Percentiles rank a stretch among this genome's conserved stretches.
phyloP scores from a whole-genome alignment of 2,113 vertebrate genomes.

The Acanthisitta chloris region DNA sequence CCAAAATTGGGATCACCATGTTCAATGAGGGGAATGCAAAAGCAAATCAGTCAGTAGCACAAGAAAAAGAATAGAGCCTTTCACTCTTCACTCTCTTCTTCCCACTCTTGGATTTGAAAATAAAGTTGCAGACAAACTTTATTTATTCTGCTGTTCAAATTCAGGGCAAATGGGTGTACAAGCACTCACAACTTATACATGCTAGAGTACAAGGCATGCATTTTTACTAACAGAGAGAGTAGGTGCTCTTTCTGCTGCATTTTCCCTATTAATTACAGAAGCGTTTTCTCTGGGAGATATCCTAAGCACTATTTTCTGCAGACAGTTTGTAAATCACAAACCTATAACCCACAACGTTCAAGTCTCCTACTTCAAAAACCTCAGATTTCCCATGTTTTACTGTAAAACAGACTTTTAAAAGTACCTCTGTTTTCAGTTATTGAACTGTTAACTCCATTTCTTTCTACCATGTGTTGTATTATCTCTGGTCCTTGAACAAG shows the following conservation, averaged over 20 bases:
- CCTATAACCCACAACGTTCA: not conserved
- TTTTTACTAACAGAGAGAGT: not conserved
- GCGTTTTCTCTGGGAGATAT: not conserved
- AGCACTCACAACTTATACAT: not conserved
- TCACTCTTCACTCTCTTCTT: not conserved
- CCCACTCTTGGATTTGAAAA: not conserved
- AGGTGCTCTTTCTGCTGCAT: not conserved
- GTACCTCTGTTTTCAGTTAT: not conserved
- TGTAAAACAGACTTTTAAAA: not conserved
- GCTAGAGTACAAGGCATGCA: not conserved
- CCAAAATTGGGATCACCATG: not conserved
- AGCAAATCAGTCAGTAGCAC: not conserved
- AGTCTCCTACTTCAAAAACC: not conserved
- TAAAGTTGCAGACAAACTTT: not conserved
- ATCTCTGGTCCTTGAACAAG: not conserved
- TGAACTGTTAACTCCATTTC: not conserved
- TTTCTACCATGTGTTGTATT: not conserved
- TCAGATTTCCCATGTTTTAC: not conserved
- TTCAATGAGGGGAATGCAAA: not conserved
- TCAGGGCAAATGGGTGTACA: not conserved
- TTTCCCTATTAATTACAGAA: constrained; percentile 3
- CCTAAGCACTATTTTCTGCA: not conserved
- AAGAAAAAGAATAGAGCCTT: not conserved
- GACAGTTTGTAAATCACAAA: not conserved
- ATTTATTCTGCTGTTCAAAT: not conserved